Conservation (phyloP, 2,113 vertebrate species). For the Anser cygnoides region DNA sequence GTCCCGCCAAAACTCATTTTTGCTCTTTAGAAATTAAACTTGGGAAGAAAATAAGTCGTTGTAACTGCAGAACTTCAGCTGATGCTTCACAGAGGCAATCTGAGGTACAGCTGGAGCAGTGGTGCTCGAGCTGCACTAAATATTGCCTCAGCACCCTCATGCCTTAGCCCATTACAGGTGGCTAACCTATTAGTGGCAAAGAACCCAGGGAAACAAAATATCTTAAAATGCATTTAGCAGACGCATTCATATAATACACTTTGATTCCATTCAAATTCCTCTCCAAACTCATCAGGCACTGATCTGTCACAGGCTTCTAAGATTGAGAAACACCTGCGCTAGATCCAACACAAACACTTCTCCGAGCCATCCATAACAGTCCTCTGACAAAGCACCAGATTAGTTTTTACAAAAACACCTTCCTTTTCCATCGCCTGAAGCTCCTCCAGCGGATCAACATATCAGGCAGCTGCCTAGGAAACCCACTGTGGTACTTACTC, state of each 20-base stretch:
- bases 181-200: conserved; percentile 20
- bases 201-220: not conserved
- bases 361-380: not conserved
- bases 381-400: not conserved
- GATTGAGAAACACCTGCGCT: not conserved
- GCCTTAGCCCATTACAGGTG: not conserved
- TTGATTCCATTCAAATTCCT: not conserved
- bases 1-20: not conserved
- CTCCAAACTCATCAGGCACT: not conserved
- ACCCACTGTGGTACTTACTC: not conserved
- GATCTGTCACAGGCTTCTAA: not conserved
- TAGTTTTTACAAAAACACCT: not conserved
- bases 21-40: not conserved
- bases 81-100: not conserved
- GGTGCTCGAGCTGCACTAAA: not conserved
- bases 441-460: not conserved
- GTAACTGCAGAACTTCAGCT: not conserved
- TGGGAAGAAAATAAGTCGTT: not conserved
- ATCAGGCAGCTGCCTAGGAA: not conserved
- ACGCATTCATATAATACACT: not conserved
- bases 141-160: not conserved
- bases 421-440: not conserved
- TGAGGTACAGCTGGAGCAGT: not conserved
- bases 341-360: not conserved
- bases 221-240: not conserved